phyloP scores from a whole-genome alignment of 2,113 vertebrate species.

The Chiloscyllium plagiosum region DNA sequence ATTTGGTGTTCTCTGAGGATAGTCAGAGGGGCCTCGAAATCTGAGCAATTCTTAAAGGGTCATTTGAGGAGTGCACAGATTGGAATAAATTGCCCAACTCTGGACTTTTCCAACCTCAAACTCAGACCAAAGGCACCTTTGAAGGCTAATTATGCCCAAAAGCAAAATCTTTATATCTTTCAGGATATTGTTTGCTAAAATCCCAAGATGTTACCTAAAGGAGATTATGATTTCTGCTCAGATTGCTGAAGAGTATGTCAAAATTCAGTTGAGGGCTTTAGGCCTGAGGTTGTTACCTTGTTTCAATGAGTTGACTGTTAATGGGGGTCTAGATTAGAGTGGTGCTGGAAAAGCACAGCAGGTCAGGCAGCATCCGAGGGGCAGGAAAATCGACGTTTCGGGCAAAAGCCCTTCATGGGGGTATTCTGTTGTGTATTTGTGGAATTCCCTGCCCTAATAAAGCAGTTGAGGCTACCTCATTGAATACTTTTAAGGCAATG shows the following conservation, averaged over 20 bases:
- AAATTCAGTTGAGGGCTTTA: background rate
- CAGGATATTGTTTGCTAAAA: background rate
- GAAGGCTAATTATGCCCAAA: background rate
- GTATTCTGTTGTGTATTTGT: no score
- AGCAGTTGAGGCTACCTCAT: no score
- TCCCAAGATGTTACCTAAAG: background rate
- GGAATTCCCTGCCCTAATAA: no score
- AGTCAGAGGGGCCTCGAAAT: background rate
- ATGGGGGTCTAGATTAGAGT: background rate
- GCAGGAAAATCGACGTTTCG: no score
- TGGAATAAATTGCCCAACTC: background rate
- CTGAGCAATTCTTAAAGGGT: background rate
- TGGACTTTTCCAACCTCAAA: background rate
- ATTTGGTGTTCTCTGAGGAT: background rate
- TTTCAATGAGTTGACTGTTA: background rate
- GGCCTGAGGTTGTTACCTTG: background rate
- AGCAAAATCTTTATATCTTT: background rate
- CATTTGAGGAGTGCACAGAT: background rate
- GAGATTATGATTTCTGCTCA: background rate
- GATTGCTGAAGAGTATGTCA: background rate
- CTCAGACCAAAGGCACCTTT: background rate
- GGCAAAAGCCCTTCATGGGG: no score
- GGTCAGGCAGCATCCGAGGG: no score
- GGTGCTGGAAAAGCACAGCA: no score
- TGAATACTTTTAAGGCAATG: no score